Conservation (phyloP, 2,113 vertebrate species). For the Platysteira castanea region DNA sequence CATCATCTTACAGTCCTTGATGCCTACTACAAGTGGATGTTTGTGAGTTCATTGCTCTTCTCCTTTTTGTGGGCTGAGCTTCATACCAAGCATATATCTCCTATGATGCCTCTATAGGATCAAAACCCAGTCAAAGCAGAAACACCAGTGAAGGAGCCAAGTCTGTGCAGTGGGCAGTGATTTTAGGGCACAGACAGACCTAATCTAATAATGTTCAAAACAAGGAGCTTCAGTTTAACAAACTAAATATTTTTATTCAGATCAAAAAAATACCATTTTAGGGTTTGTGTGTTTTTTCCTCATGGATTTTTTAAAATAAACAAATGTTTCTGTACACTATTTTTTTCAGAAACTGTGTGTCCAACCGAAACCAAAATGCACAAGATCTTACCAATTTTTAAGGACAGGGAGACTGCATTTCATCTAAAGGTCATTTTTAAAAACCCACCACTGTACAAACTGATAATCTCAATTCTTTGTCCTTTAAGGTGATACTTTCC, state of each 20-base stretch:
- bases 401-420: neutral
- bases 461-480: neutral
- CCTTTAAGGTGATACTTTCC: neutral
- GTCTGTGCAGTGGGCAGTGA: neutral
- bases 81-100: neutral
- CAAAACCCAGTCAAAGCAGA: neutral
- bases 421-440: neutral
- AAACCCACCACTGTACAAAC: neutral
- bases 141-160: neutral
- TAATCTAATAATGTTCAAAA: neutral
- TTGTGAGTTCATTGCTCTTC: neutral
- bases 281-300: neutral
- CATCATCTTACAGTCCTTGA: neutral
- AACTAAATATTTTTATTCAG: neutral
- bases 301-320: neutral
- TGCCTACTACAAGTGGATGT: neutral
- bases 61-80: neutral
- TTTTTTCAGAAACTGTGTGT: neutral
- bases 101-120: neutral
- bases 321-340: neutral
- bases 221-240: neutral
- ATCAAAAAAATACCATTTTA: neutral
- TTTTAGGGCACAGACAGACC: neutral
- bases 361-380: neutral
- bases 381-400: neutral